Evolutionary conservation across 2,888 invertebrate genomes (phyloP).

Genomic region (Epinotia demarniana): DNA sequence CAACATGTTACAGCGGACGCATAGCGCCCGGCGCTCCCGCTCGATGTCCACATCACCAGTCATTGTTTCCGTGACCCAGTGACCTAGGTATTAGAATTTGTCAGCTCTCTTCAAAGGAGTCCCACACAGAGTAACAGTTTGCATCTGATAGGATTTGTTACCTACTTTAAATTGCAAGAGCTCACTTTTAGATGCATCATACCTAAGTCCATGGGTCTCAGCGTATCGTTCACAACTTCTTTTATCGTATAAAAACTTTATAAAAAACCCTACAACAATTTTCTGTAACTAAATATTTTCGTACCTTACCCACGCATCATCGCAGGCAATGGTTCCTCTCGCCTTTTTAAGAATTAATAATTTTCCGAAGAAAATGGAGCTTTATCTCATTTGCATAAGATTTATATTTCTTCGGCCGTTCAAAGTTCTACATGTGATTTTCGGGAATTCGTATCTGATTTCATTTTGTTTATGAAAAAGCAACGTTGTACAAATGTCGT

Average conservation of each 20-base stretch:
- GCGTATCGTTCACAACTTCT: no score
- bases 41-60: no score
- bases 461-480: not conserved
- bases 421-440: not conserved
- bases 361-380: constrained; percentile 1
- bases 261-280: constrained; percentile 14
- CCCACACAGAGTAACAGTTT: no score
- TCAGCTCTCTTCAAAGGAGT: no score
- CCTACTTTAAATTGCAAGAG: no score
- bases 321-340: constrained; percentile 21
- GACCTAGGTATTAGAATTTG: no score
- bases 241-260: not conserved
- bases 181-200: no score
- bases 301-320: constrained; percentile 35
- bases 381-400: not conserved
- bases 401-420: not conserved
- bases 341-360: constrained; percentile 22
- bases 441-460: constrained; percentile 1
- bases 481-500: not conserved
- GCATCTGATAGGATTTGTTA: no score
- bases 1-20: no score
- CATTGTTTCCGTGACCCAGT: no score
- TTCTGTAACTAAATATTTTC: constrained; percentile 31
- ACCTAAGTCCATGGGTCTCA: no score
- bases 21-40: no score